Conservation (phyloP, 2,888 invertebrate genomes). For the Geophilus truncorum region DNA sequence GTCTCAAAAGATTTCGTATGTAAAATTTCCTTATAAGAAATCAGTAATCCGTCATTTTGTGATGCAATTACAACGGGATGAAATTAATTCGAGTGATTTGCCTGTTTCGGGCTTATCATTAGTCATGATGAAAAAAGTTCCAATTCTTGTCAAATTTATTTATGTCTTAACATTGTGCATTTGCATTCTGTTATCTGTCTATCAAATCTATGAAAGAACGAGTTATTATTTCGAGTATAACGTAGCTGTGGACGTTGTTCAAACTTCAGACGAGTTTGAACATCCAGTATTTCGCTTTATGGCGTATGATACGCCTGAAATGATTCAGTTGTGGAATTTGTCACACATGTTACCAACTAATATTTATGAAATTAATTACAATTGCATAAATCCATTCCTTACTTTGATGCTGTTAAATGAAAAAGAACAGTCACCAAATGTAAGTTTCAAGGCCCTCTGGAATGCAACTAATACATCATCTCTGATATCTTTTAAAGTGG, state of each 20-base stretch:
- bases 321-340: not conserved
- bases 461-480: not conserved
- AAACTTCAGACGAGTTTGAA: not conserved
- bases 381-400: not conserved
- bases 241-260: not conserved
- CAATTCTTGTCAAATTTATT: not conserved
- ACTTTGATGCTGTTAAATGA: not conserved
- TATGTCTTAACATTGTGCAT: not conserved
- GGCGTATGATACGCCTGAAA: not conserved
- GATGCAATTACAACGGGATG: not conserved
- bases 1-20: not conserved
- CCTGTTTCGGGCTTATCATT: not conserved
- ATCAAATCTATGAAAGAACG: not conserved
- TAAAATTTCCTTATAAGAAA: no score
- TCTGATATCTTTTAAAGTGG: not conserved
- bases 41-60: not conserved
- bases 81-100: not conserved
- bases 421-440: not conserved
- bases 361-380: not conserved
- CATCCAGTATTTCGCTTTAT: not conserved
- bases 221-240: not conserved
- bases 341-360: no score
- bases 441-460: not conserved
- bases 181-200: not conserved
- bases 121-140: not conserved